Evolutionary conservation across 1,140 invertebrate species (phyloP), one percentile per base, ranked within the genome.

Genomic region (Myzus persicae): DNA sequence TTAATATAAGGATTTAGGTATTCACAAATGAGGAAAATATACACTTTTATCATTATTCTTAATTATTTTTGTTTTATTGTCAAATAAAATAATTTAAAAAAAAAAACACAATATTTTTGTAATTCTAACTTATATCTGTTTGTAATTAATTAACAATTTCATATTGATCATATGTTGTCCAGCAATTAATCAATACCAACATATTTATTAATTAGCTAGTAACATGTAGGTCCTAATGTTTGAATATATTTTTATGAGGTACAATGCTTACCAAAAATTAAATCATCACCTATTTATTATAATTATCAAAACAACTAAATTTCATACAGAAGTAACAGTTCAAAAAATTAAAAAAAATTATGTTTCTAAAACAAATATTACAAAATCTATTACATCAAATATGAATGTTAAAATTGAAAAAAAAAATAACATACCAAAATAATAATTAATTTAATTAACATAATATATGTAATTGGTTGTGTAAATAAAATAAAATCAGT

Each of bases 211-310:
- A 90, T 82, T 82, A 82, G 22, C 22, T 36, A 46, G 26, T 91
- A 46, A 76, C 14, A 91, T 42, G 44, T 76, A 91, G 1, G 26
- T 91, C 9, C 24, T 46, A 46, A n/a, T 18, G 42, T 51, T 36
- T 38, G 8, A 76, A 84, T 42, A 26, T 67, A 91, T 76, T 44
- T 91, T 81, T 92, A 92, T 92, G 76, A 92, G 91, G 91, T 92
- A 92, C 22, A 92, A 46, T 92, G 76, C 36, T 82, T 92, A 92
- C 91, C 91, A 92, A 92, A 82, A 91, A 82, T 82, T 92, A 92
- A 92, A 92, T 81, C 1, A 44, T 91, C 48, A 84, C 91, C 76
- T 92, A 92, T 92, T 92, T 92, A 92, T 92, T 92, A 82, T 76
- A 48, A 88, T 36, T 44, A 90, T 67, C 40, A 40, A 81, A 91